phyloP scores from a whole-genome alignment of 2,888 invertebrate species.

The Drosophila kanekoi region DNA sequence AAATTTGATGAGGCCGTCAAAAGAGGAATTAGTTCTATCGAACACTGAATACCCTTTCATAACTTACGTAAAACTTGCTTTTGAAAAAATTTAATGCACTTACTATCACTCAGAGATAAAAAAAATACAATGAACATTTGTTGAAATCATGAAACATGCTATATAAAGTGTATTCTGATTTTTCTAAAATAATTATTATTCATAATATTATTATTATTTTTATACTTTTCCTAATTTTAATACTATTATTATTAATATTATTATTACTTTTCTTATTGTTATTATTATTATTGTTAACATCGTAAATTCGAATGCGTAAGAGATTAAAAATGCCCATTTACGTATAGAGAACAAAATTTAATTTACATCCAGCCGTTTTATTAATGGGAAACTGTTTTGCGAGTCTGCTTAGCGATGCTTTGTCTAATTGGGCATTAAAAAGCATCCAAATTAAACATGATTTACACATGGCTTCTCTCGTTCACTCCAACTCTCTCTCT shows the following conservation, averaged over 20 bases:
- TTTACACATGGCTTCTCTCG: constrained; percentile 12
- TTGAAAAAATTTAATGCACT: too few species aligned
- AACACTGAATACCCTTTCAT: constrained; percentile 27
- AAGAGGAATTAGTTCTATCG: constrained; percentile 3
- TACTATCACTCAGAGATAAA: too few species aligned
- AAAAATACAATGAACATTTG: too few species aligned
- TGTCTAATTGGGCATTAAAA: constrained; percentile 69
- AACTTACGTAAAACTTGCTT: neutral
- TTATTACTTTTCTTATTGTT: neutral
- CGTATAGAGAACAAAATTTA: constrained; percentile 23
- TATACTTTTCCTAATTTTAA: too few species aligned
- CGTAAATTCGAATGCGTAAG: neutral
- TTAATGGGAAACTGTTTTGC: constrained; percentile 42
- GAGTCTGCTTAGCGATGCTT: constrained; percentile 52
- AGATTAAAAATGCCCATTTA: neutral
- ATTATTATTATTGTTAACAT: neutral
- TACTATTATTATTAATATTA: neutral
- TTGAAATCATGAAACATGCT: too few species aligned
- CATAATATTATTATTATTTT: neutral
- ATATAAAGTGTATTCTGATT: too few species aligned
- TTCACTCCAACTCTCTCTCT: neutral
- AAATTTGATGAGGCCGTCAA: constrained; percentile 19
- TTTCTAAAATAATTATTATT: neutral
- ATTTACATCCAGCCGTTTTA: constrained; percentile 51
- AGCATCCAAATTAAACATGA: constrained; percentile 37